Evolutionary conservation across 2,888 invertebrate species (phyloP).

Genomic region (Resseliella maxima): DNA sequence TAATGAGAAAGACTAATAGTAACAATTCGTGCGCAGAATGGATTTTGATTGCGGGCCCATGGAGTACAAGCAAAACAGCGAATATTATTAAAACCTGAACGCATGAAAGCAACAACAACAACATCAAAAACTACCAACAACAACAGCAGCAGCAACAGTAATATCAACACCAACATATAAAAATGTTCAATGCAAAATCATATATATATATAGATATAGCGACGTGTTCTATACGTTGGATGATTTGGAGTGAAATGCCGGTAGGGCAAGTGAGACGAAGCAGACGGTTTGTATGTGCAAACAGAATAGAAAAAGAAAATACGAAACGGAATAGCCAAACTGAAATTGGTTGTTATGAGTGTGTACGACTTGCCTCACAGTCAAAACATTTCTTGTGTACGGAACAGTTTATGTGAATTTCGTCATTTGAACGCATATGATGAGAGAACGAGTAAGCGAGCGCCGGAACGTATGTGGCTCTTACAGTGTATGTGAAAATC

Average conservation of each 20-base stretch:
- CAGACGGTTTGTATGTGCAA: neutral
- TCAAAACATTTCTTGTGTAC: neutral
- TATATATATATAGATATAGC: neutral
- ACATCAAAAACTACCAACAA: neutral
- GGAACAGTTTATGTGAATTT: slow-evolving; percentile 40
- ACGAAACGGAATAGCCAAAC: neutral
- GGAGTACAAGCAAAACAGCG: too few species aligned
- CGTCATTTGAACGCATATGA: slow-evolving; percentile 1
- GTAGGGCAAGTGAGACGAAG: slow-evolving; percentile 37
- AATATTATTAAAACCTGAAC: too few species aligned
- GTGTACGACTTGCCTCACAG: neutral
- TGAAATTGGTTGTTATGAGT: neutral
- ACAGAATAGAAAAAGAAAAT: too few species aligned
- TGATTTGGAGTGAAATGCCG: slow-evolving; percentile 3
- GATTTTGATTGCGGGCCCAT: neutral
- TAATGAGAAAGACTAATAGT: slow-evolving; percentile 49
- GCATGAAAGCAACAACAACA: neutral
- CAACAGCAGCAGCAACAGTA: neutral
- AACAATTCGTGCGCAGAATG: neutral
- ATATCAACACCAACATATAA: neutral
- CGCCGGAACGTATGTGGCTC: neutral
- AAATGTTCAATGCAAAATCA: neutral
- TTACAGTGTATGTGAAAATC: neutral
- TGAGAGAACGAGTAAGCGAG: neutral
- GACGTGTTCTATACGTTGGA: neutral